Base-by-base conservation (phyloP, 2,113 vertebrate species). In the Boulengeromyrus knoepffleri region DNA sequence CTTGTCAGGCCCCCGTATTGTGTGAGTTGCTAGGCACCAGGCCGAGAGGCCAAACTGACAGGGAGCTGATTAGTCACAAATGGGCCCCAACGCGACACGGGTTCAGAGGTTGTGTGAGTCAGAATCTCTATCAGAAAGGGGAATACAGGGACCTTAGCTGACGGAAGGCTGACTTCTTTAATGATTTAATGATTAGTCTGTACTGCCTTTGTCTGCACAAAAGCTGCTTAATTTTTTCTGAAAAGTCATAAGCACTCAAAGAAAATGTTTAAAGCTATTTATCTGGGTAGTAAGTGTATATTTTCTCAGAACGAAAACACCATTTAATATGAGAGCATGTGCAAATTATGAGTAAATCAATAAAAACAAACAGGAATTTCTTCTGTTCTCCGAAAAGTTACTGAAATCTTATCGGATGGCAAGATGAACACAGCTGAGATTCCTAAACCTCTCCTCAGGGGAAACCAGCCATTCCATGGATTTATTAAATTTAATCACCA, bases 1-100 rank as follows among this genome's bases (percentile, higher is more conserved):
- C 45, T 36, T 89, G 66, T 17, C 62, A 50, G 66, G 46, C 9
- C 45, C 50, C n/a, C 13, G 24, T 70, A 89, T 89, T 89, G 88
- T 89, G 66, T 52, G 88, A 46, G 88, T 89, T 89, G 88, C 88
- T 89, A 89, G 66, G 66, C 47, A 27, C 19, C 7, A 47, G 27
- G 17, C n/a, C 0, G 66, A 46, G 66, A 89, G 56, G 42, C 53
- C 42, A 21, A n/a, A 46, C 24, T 27, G 53, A 88, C 56, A 70
- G 36, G 31, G 27, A 88, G 15, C 45, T 39, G 66, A 36, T 52
- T 52, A 36, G 45, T 80, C 66, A 80, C 46, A 36, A 49, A 77
- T 24, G 47, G 24, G 62, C 70, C 46, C 47, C 12, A 50, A 27
- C 19, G 17, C 9, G 1, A 66, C 19, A 19, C 36, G 4, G 36